Evolutionary conservation across 2,888 invertebrate genomes (phyloP).

Genomic region (Punctoribates punctum): DNA sequence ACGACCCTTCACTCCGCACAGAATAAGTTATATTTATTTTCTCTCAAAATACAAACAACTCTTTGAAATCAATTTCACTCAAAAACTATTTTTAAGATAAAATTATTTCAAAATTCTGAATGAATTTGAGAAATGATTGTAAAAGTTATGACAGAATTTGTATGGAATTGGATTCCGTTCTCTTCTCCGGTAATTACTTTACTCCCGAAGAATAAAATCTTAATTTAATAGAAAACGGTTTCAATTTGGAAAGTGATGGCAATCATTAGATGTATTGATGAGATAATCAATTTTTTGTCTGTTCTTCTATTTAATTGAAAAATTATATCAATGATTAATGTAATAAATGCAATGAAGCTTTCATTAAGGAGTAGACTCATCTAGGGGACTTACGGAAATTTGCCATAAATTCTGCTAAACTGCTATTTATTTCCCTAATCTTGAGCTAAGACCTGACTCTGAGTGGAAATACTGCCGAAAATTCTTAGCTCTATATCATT

Average conservation of each 20-base stretch:
- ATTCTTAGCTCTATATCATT: conserved; percentile 33
- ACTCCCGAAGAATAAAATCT: not conserved
- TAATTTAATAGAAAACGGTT: not conserved
- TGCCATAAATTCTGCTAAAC: conserved; percentile 35
- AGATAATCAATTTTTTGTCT: conserved; percentile 10
- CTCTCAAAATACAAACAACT: no score
- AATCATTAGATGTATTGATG: not conserved
- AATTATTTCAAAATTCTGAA: no score
- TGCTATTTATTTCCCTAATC: conserved; percentile 38
- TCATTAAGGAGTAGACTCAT: conserved; percentile 4
- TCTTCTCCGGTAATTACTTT: not conserved
- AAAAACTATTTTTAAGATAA: no score
- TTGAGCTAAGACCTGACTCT: not conserved
- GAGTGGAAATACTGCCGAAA: not conserved
- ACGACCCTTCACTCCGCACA: no score
- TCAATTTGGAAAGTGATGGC: not conserved
- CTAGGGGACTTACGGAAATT: conserved; percentile 10
- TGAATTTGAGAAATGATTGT: no score
- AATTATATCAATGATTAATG: conserved; percentile 30
- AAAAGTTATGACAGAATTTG: not conserved
- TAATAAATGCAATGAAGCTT: conserved; percentile 18
- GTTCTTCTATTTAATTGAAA: not conserved
- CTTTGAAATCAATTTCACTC: no score
- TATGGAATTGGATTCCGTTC: not conserved
- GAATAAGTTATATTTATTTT: no score